Conservation (phyloP, 1,140 invertebrate species). For the Trachymyrmex cornetzi region DNA sequence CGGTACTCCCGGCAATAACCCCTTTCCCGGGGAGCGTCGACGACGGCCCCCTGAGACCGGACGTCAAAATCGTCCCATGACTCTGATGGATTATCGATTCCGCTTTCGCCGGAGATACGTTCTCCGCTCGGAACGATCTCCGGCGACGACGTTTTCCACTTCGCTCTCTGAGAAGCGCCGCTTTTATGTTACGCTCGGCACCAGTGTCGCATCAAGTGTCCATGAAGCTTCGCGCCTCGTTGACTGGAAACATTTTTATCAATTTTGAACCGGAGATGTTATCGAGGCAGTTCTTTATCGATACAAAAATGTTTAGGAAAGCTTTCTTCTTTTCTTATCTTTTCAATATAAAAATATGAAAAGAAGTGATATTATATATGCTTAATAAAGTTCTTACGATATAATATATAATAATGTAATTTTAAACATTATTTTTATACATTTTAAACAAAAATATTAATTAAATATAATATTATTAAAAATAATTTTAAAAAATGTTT, state of each 20-base stretch:
- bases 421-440: background rate
- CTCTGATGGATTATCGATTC: conserved; percentile 63
- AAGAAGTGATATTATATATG: background rate
- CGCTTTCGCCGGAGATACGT: conserved; percentile 43
- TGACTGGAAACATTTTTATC: conserved; percentile 37
- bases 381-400: background rate
- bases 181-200: conserved; percentile 36
- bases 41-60: conserved; percentile 37
- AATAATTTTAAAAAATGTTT: background rate
- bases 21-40: conserved; percentile 22
- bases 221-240: conserved; percentile 32
- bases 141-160: conserved; percentile 59
- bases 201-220: conserved; percentile 22
- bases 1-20: conserved; percentile 39
- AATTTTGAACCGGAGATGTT: conserved; percentile 25
- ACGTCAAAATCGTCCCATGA: conserved; percentile 62
- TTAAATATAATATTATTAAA: conserved; percentile 12
- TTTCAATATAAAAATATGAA: background rate
- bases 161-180: conserved; percentile 33
- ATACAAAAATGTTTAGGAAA: background rate
- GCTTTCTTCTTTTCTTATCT: background rate
- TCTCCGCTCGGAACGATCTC: conserved; percentile 31
- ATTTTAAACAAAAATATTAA: background rate
- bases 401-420: background rate
- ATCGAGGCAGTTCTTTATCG: conserved; percentile 9